phyloP scores from a whole-genome alignment of 1,140 invertebrate genomes.

The Gryllus bimaculatus region DNA sequence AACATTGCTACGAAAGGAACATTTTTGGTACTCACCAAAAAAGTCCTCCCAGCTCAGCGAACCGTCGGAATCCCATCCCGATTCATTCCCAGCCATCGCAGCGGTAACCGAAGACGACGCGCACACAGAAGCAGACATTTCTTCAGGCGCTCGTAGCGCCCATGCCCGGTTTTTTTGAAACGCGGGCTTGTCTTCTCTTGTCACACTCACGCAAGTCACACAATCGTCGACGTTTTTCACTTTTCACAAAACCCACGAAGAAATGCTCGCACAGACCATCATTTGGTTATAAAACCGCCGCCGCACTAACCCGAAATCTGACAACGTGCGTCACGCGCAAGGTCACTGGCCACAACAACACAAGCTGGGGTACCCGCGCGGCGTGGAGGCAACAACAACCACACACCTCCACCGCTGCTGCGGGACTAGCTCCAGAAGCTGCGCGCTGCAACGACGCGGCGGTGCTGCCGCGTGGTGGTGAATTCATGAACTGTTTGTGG shows the following conservation, averaged over 20 bases:
- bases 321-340: background rate
- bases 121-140: background rate
- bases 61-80: background rate
- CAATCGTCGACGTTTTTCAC: background rate
- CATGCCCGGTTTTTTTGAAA: background rate
- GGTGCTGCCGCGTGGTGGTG: background rate
- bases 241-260: background rate
- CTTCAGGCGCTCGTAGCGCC: background rate
- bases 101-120: background rate
- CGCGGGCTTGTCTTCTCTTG: too few species aligned
- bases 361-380: too few species aligned
- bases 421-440: background rate
- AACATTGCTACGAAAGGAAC: too few species aligned
- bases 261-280: background rate
- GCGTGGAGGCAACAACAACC: background rate
- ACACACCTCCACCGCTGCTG: background rate
- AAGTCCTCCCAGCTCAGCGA: background rate
- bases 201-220: too few species aligned
- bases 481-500: background rate
- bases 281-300: too few species aligned
- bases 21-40: background rate
- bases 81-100: background rate
- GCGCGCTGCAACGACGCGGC: too few species aligned
- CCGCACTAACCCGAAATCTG: background rate
- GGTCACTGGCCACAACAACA: background rate